These are phyloP conservation scores for Parochlus steinenii DNA, from an alignment of 2,888 invertebrate genomes.

Conservation along the genomic window DNA sequence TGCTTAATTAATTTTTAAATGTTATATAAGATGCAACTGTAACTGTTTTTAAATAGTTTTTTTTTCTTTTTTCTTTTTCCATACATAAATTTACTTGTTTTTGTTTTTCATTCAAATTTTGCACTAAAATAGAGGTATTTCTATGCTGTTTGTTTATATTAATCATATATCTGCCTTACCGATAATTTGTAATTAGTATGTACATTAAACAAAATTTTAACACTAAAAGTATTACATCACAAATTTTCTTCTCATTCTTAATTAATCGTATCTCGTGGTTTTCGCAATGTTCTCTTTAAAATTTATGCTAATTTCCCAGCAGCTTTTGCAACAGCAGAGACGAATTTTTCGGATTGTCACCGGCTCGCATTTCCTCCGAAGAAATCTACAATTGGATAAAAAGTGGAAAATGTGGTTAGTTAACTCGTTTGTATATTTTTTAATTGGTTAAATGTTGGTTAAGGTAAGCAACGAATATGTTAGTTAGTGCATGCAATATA, in stretches of 20 bases:
- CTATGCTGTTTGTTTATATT: too few relatives aligned
- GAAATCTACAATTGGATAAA: conserved; percentile 37
- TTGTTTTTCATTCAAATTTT: conserved; percentile 20
- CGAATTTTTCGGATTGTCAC: conserved; percentile 57
- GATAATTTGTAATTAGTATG: too few relatives aligned
- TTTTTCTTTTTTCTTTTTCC: conserved; percentile 12
- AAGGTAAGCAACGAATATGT: conserved; percentile 1
- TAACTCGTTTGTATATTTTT: background rate
- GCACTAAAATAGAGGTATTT: conserved; percentile 34
- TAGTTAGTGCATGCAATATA: background rate
- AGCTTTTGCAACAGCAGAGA: conserved; percentile 73
- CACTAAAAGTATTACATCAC: too few relatives aligned
- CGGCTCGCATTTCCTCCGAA: conserved; percentile 56
- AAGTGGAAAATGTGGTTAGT: conserved; percentile 9
- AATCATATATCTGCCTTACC: too few relatives aligned
- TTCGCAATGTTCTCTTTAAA: conserved; percentile 10
- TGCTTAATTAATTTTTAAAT: too few relatives aligned
- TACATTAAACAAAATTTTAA: too few relatives aligned
- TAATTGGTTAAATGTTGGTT: background rate
- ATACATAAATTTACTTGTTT: conserved; percentile 17
- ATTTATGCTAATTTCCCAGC: conserved; percentile 55
- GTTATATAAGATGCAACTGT: conserved; percentile 11
- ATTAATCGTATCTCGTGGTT: conserved; percentile 8
- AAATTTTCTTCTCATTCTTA: conserved; percentile 14
- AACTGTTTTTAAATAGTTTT: conserved; percentile 14